Evolutionary conservation across 2,797 vertebrate species (phyloP).

Genomic region (Cryptoprocta ferox): DNA sequence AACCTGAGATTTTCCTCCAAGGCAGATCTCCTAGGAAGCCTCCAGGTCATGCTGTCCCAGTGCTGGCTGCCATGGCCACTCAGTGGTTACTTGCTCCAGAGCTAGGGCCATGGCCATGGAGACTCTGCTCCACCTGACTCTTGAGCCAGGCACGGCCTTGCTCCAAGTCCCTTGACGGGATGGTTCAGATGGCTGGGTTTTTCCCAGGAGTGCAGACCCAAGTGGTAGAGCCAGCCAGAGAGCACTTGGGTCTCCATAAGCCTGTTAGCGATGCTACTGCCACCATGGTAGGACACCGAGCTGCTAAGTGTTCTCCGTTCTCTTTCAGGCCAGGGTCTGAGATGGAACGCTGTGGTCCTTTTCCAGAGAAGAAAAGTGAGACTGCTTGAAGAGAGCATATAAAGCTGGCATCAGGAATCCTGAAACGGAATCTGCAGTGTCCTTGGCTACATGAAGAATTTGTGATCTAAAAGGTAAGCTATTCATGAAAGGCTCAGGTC

Average conservation of each 20-base stretch:
- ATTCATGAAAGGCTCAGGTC: neutral
- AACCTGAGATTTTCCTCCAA: neutral
- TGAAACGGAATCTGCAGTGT: conserved; percentile 94
- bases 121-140: neutral
- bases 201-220: neutral
- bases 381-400: conserved; percentile 92
- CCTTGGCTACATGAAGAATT: conserved; percentile 92
- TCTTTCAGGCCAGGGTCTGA: conserved; percentile 90
- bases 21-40: neutral
- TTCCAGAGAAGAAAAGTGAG: conserved; percentile 92
- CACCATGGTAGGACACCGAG: neutral
- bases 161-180: neutral
- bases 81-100: neutral
- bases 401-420: conserved; percentile 91
- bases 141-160: neutral
- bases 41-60: neutral
- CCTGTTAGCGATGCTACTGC: neutral
- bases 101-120: neutral
- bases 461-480: conserved; percentile 92
- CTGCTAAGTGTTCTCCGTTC: conserved; percentile 29
- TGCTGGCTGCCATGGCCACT: neutral
- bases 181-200: neutral
- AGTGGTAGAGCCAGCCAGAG: too few species aligned
- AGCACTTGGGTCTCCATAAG: neutral
- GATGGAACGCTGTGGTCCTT: conserved; percentile 94